Conservation (phyloP, 2,888 invertebrate genomes). For the Hydraecia micacea region DNA sequence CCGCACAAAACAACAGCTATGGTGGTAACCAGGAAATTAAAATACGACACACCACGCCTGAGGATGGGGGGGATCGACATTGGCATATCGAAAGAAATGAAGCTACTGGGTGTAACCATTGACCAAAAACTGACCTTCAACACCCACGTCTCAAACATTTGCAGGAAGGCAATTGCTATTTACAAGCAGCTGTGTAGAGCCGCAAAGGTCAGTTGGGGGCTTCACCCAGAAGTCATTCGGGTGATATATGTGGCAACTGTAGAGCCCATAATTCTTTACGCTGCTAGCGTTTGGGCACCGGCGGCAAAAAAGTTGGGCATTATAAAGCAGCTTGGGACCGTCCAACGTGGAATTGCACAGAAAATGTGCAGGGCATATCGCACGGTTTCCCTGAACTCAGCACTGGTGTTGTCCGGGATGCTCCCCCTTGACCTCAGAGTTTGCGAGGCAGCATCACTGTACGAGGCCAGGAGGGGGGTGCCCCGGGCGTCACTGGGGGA, state of each 20-base stretch:
- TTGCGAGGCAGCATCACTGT: neutral
- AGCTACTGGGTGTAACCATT: too few relatives aligned
- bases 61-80: too few relatives aligned
- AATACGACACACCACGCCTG: neutral
- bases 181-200: too few relatives aligned
- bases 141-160: too few relatives aligned
- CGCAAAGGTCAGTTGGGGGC: too few relatives aligned
- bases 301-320: slow-evolving; percentile 17
- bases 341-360: slow-evolving; percentile 43
- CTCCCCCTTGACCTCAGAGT: neutral
- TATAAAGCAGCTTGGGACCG: neutral
- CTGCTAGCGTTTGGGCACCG: slow-evolving; percentile 35
- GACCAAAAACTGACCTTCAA: too few relatives aligned
- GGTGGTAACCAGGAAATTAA: neutral
- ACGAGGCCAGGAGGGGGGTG: slow-evolving; percentile 4
- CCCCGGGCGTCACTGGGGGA: neutral
- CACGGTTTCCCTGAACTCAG: neutral
- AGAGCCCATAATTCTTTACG: too few relatives aligned
- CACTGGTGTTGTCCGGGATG: slow-evolving; percentile 1
- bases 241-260: too few relatives aligned
- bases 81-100: too few relatives aligned
- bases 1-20: neutral
- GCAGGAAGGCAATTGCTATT: too few relatives aligned
- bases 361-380: slow-evolving; percentile 46
- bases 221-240: too few relatives aligned